These are phyloP conservation scores for Anguilla pacifica DNA, from an alignment of 2,797 vertebrate genomes.

Conservation along the genomic window DNA sequence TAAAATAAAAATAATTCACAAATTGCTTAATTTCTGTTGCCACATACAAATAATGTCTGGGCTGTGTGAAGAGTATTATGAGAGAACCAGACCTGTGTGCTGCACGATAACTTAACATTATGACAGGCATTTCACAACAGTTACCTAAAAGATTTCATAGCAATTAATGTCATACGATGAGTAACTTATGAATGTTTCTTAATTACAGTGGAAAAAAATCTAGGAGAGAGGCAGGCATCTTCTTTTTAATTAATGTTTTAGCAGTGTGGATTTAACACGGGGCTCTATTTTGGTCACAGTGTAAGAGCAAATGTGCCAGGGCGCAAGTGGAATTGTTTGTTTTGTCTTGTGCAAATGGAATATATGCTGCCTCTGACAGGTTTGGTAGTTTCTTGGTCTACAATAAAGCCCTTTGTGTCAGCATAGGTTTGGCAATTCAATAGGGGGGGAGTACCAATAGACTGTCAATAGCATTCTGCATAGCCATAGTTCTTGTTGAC, in stretches of 20 bases:
- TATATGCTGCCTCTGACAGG: too few relatives aligned
- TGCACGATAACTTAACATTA: conserved; percentile 8
- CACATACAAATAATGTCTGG: background rate
- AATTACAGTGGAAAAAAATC: background rate
- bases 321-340: too few relatives aligned
- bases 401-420: too few relatives aligned
- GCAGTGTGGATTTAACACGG: background rate
- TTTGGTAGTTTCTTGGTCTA: too few relatives aligned
- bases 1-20: background rate
- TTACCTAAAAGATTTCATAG: conserved; percentile 14
- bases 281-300: background rate
- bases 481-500: too few relatives aligned
- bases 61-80: background rate
- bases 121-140: conserved; percentile 3
- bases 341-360: too few relatives aligned
- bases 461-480: too few relatives aligned
- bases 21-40: background rate
- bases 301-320: background rate
- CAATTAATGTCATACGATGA: conserved; percentile 21
- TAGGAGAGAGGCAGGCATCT: background rate
- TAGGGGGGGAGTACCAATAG: too few relatives aligned
- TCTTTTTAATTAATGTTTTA: background rate
- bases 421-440: too few relatives aligned
- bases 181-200: background rate
- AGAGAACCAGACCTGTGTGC: conserved; percentile 1